phyloP scores from a whole-genome alignment of 2,888 invertebrate species.

The Trissoscelio sp. region DNA sequence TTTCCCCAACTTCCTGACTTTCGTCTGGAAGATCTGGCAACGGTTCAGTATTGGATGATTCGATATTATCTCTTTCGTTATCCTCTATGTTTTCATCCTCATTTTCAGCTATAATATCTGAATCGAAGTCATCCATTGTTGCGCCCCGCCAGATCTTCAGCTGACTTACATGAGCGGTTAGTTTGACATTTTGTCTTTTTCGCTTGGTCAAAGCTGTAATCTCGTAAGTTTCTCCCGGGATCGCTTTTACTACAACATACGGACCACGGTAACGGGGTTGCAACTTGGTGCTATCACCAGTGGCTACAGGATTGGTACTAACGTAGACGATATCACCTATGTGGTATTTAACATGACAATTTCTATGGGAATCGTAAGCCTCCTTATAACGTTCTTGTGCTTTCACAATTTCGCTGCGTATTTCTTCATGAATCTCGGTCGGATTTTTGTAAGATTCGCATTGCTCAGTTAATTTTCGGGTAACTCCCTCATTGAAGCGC shows the following conservation, averaged over 20 bases:
- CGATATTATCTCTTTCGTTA: too few relatives aligned
- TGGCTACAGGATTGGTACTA: background rate
- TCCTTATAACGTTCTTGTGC: background rate
- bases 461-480: background rate
- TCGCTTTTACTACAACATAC: slow-evolving; percentile 17
- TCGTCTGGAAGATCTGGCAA: too few relatives aligned
- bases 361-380: background rate
- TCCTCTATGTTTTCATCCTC: too few relatives aligned
- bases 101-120: too few relatives aligned
- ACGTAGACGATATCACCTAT: slow-evolving; percentile 29
- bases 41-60: too few relatives aligned
- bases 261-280: slow-evolving; percentile 29
- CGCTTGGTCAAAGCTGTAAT: background rate
- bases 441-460: background rate
- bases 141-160: background rate
- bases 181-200: background rate
- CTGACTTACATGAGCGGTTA: slow-evolving; percentile 13
- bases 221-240: slow-evolving; percentile 42
- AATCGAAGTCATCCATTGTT: too few relatives aligned
- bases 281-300: background rate
- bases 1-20: too few relatives aligned
- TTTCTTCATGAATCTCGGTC: background rate
- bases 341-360: background rate
- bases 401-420: background rate
- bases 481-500: background rate